A percentile compares a stretch with the other conserved stretches of the same genome.
These are phyloP conservation scores for Panzeria rudis DNA, from an alignment of 2,888 invertebrate genomes.

Conservation along the genomic window DNA sequence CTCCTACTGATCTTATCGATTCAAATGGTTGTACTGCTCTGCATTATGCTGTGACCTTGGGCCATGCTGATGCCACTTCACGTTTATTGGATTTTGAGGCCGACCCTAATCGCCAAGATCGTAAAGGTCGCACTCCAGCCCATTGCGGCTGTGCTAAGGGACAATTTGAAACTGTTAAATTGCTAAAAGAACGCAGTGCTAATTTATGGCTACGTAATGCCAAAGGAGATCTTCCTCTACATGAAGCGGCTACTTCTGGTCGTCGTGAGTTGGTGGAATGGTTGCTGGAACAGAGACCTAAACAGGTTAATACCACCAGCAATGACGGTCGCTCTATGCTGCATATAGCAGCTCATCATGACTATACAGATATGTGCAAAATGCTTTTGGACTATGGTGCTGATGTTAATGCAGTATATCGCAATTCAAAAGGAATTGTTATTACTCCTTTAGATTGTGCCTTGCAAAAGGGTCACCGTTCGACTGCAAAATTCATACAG, in stretches of 20 bases:
- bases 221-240: conserved; percentile 96
- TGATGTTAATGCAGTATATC: conserved; percentile 92
- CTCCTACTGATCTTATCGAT: conserved; percentile 94
- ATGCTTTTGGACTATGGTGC: conserved; percentile 93
- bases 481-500: conserved; percentile 96
- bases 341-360: conserved; percentile 96
- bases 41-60: conserved; percentile 98
- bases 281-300: conserved; percentile 92
- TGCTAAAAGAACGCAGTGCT: conserved; percentile 89
- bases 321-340: conserved; percentile 96
- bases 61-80: conserved; percentile 96
- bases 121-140: conserved; percentile 95
- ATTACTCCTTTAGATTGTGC: conserved; percentile 97
- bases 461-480: conserved; percentile 92
- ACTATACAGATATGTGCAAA: conserved; percentile 96
- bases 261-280: conserved; percentile 94
- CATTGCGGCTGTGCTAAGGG: conserved; percentile 98
- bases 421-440: conserved; percentile 92
- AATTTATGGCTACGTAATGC: conserved; percentile 97
- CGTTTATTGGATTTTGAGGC: conserved; percentile 95
- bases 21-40: conserved; percentile 97
- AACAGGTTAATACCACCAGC: conserved; percentile 93
- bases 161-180: conserved; percentile 93
- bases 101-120: conserved; percentile 95
- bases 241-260: conserved; percentile 97